Percentiles rank a stretch among this genome's conserved stretches.
These are phyloP conservation scores for Cromileptes altivelis DNA, from an alignment of 2,113 vertebrate species.

Conservation along the genomic window DNA sequence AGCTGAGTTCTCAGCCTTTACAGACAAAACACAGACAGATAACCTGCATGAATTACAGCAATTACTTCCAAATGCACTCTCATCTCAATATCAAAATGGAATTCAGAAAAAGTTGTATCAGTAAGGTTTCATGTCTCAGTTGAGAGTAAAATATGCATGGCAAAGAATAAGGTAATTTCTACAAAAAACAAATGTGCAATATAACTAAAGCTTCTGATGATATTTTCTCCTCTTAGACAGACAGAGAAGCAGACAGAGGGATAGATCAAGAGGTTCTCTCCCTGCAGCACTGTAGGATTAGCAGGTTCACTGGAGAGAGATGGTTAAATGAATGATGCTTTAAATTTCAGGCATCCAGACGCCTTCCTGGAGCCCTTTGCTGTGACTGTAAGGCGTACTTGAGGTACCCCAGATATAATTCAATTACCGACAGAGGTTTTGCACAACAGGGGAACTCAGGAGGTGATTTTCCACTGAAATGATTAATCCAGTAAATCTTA, in stretches of 20 bases:
- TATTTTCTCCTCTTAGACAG: slow-evolving; percentile 4
- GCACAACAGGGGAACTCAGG: slow-evolving; percentile 38
- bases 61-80: neutral
- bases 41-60: neutral
- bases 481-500: slow-evolving; percentile 71
- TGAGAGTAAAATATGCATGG: neutral
- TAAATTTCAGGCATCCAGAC: slow-evolving; percentile 50
- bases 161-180: neutral
- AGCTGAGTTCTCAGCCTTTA: slow-evolving; percentile 92
- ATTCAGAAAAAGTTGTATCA: neutral
- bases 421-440: slow-evolving; percentile 60
- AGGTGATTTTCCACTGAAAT: slow-evolving; percentile 57
- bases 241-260: neutral
- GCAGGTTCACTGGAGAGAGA: slow-evolving; percentile 15
- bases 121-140: neutral
- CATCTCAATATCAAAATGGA: neutral
- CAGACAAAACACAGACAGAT: slow-evolving; percentile 24
- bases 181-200: neutral
- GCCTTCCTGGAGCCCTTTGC: slow-evolving; percentile 3
- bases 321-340: slow-evolving; percentile 52
- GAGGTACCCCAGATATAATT: slow-evolving; percentile 50
- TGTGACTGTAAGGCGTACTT: slow-evolving; percentile 24
- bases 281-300: slow-evolving; percentile 31
- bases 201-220: neutral
- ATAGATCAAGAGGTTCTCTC: neutral